Evolutionary conservation across 2,888 invertebrate species (phyloP), one percentile per base, ranked within the genome.

Genomic region (Sinohyriopsis cumingii): DNA sequence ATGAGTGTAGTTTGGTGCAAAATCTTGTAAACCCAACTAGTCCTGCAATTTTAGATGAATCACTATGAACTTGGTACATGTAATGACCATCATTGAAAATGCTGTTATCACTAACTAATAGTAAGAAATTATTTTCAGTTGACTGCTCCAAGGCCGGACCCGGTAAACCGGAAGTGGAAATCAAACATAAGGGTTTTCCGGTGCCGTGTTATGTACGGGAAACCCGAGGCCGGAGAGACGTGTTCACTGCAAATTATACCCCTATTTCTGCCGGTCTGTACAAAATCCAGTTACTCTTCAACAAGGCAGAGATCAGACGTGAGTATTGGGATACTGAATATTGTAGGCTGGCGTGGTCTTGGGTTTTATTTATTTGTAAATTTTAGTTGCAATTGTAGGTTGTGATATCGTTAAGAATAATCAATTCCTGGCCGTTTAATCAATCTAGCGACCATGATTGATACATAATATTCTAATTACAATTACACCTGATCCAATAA

Each of bases 121-220:
- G 45, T 15, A 12, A 12, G 12, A 45, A 12, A 45, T 57, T 59
- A 33, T 24, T 76, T 76, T 12, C 78, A 95, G 96, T 98, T 79
- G 94, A 95, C 86, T 94, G 95, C 69, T 94, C 94, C 80, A 95
- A 95, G 81, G 96, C 97, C n/a, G 98, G 98, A 18, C 92, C 94
- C 68, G 97, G 97, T 0, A 96, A 97, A 84, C 89, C 98, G 62
- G 97, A 97, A 86, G 95, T 96, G 69, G 92, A 93, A 61, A 95
- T 96, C 55, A 94, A 95, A 75, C 45, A 45, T 45, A 45, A 45
- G 45, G 45, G 45, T 3, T 15, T 45, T 45, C 12, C 45, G 12
- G 45, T 97, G 55, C 94, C 96, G 0, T 93, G 96, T 5, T 94
- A 95, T 86, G 93, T 96, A 22, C 86, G 84, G 64, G 67, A 80